Evolutionary conservation across 2,797 vertebrate genomes (phyloP), one percentile per base, ranked within the genome.

Genomic region (Channa striata): DNA sequence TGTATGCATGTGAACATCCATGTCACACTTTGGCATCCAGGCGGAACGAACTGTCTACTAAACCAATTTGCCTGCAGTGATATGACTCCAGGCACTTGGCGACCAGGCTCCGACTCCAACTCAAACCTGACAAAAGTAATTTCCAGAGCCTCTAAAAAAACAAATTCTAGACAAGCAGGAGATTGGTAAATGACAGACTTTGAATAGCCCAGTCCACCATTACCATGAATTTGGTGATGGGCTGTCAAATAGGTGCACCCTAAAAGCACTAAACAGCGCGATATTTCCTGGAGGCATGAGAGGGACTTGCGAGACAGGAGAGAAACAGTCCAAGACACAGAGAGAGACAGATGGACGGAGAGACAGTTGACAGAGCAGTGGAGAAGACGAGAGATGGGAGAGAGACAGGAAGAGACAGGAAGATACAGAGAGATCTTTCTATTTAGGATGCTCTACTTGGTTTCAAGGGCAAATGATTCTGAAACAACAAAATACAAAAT

Each of bases 401-500:
- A 49, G 37, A 62, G 11, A 61, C 4, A 34, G 13, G 8, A 3
- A 63, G 6, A 46, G 17, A 64, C 14, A 52, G 40, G 10, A 13
- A 62, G 52, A 53, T 6, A 42, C 2, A 40, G 10, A 57, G 20
- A 59, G 20, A 80, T 71, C 21, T 12, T 64, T 68, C 61, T 78
- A 19, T 73, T 91, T 77, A 82, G 85, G 54, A 84, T 86, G 72
- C 77, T 80, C 49, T 44, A 62, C 84, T 77, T 64, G 64, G 77
- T 89, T 88, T 90, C 89, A 91, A 90, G 87, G 86, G 74, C 84
- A 88, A 83, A 83, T 72, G 57, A 81, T 80, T 86, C 54, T 78
- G 73, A 83, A 87, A 80, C 74, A 83, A 89, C 72, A 87, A 81
- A 89, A 84, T 74, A 80, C 68, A 74, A 83, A 84, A 81, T 34